Evolutionary conservation across 2,113 vertebrate species (phyloP).

Genomic region (Colossoma macropomum): DNA sequence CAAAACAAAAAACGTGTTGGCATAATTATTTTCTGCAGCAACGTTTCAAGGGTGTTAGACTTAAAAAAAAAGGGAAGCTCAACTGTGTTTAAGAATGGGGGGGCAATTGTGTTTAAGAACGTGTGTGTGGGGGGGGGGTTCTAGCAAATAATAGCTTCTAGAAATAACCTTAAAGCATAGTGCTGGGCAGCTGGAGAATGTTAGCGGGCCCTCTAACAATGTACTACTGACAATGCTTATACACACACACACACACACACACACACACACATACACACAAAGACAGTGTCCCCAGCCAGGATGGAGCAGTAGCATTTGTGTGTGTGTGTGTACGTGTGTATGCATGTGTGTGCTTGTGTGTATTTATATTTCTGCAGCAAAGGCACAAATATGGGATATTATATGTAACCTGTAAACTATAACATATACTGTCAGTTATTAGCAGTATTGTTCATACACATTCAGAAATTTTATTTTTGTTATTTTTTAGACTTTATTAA

Average conservation of each 20-base stretch:
- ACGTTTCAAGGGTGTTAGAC: conserved; percentile 68
- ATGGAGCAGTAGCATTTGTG: too few species aligned
- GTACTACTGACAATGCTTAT: neutral
- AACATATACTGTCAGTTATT: too few species aligned
- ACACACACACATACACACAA: neutral
- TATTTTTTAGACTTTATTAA: too few species aligned
- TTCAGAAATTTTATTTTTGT: too few species aligned
- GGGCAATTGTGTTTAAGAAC: too few species aligned
- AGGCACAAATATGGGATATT: too few species aligned
- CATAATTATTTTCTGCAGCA: conserved; percentile 74
- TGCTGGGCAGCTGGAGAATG: neutral
- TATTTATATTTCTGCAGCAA: too few species aligned
- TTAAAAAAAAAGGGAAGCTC: conserved; percentile 31
- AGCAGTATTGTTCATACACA: too few species aligned
- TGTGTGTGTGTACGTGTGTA: too few species aligned
- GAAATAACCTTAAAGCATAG: neutral
- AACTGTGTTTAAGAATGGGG: conserved; percentile 22
- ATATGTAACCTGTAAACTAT: too few species aligned
- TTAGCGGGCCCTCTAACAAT: neutral
- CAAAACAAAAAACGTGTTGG: conserved; percentile 65
- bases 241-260: neutral
- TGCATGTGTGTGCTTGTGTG: too few species aligned
- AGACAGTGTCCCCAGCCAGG: too few species aligned
- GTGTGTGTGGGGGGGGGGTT: conserved; percentile 18
- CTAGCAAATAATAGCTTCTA: conserved; percentile 16